Conservation (phyloP, 2,113 vertebrate species). For the Tenebrosternarchus preto region DNA sequence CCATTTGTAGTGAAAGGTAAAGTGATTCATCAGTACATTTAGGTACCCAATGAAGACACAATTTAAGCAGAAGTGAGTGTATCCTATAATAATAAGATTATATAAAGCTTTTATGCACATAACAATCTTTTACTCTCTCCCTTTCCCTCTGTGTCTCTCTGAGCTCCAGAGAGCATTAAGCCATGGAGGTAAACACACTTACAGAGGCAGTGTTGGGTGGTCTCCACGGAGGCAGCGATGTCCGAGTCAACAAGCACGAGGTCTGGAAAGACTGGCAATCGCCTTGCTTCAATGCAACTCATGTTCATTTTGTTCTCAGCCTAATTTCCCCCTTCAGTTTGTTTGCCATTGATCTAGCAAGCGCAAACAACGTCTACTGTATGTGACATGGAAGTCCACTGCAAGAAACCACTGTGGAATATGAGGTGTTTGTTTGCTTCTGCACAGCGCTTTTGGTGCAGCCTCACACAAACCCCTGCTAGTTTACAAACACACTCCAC, state of each 20-base stretch:
- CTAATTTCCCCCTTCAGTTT: neutral
- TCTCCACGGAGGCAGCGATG: neutral
- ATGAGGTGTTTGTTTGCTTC: neutral
- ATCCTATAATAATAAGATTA: no score
- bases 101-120: no score
- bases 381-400: neutral
- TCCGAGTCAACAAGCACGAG: slow-evolving; percentile 3
- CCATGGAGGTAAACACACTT: no score
- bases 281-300: slow-evolving; percentile 9
- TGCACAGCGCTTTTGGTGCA: no score
- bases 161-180: no score
- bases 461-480: neutral
- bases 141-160: neutral
- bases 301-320: slow-evolving; percentile 7
- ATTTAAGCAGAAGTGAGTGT: no score
- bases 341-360: neutral
- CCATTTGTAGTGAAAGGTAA: neutral
- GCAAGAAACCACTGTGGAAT: neutral
- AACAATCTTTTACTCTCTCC: neutral
- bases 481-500: slow-evolving; percentile 10
- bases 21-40: neutral
- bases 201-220: no score
- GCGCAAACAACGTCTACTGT: neutral
- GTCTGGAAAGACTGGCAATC: slow-evolving; percentile 10
- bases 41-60: no score